These are phyloP conservation scores for Troides oblongomaculatus DNA, from an alignment of 2,888 invertebrate species.

Conservation along the genomic window DNA sequence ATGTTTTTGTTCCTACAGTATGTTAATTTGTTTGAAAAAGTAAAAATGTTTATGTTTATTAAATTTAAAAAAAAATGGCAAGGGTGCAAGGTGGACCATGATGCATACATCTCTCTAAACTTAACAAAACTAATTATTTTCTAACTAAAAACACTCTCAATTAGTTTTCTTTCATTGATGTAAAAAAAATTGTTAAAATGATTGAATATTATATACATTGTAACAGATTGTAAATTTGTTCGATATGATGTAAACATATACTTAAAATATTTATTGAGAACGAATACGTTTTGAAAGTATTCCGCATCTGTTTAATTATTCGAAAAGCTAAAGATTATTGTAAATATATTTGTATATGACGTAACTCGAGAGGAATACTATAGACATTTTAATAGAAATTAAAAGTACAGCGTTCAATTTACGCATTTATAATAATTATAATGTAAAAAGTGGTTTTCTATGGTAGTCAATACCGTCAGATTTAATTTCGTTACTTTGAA, in stretches of 20 bases:
- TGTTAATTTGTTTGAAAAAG: too few species aligned
- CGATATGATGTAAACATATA: background rate
- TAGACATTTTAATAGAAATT: conserved; percentile 40
- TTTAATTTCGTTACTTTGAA: conserved; percentile 62
- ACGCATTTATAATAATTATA: conserved; percentile 61
- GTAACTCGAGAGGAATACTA: conserved; percentile 30
- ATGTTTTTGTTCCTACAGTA: background rate
- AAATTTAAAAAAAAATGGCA: too few species aligned
- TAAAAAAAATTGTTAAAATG: too few species aligned
- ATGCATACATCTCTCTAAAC: too few species aligned
- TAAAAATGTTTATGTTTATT: too few species aligned
- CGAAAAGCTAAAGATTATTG: conserved; percentile 30
- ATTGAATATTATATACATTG: background rate
- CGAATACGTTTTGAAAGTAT: conserved; percentile 12
- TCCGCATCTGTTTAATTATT: conserved; percentile 31
- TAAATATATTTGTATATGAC: conserved; percentile 37
- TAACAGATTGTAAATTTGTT: conserved; percentile 4
- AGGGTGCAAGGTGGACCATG: too few species aligned
- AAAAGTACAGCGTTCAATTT: conserved; percentile 50
- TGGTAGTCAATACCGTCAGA: conserved; percentile 58
- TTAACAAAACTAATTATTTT: too few species aligned
- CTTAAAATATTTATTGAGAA: background rate
- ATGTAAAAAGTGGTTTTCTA: conserved; percentile 56
- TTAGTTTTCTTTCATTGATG: too few species aligned
- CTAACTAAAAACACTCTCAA: too few species aligned